Evolutionary conservation across 2,113 vertebrate species (phyloP).

Genomic region (Donacobius atricapilla): DNA sequence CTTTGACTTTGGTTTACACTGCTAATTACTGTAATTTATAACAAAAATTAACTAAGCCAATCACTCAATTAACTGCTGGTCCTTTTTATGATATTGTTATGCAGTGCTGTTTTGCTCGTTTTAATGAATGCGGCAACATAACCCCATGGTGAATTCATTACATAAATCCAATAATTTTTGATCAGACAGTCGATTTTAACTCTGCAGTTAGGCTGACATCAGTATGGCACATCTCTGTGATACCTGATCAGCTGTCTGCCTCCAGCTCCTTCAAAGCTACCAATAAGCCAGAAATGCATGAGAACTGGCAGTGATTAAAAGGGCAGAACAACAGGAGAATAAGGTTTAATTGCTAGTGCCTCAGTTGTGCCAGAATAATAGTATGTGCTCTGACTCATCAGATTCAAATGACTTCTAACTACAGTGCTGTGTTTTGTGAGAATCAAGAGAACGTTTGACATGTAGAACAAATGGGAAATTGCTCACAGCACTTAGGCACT

Average conservation of each 20-base stretch:
- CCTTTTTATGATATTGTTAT: neutral
- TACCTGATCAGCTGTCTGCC: neutral
- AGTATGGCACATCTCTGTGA: neutral
- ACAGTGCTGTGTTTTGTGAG: neutral
- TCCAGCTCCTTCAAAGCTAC: neutral
- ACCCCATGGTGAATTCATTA: neutral
- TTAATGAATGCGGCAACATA: neutral
- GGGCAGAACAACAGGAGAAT: constrained; percentile 4
- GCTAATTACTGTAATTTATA: neutral
- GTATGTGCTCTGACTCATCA: constrained; percentile 21
- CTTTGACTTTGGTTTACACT: neutral
- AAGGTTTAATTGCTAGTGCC: constrained; percentile 31
- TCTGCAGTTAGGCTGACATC: neutral
- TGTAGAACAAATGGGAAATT: neutral
- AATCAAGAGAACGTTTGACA: neutral
- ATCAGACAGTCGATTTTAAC: neutral
- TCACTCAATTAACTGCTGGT: neutral
- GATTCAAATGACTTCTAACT: neutral
- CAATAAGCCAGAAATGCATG: neutral
- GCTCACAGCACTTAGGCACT: neutral
- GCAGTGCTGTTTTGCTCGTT: neutral
- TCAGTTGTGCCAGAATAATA: neutral
- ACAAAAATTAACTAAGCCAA: neutral
- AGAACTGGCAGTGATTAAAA: constrained; percentile 7
- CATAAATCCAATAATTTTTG: neutral